A percentile compares a stretch with the other conserved stretches of the same genome.
phyloP scores from a whole-genome alignment of 2,113 vertebrate genomes.

The Setophaga petechia region DNA sequence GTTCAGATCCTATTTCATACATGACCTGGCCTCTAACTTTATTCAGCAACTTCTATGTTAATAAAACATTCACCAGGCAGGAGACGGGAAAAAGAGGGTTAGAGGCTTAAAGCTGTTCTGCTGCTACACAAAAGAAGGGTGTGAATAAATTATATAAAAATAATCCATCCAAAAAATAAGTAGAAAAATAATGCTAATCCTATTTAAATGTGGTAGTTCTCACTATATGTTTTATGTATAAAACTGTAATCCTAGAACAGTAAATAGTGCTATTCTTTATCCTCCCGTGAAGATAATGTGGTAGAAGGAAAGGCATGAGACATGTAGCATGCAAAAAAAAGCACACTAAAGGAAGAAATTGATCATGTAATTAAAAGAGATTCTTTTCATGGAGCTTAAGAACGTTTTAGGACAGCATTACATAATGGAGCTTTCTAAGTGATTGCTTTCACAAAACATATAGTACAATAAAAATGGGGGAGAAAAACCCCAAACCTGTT shows the following conservation, averaged over 20 bases:
- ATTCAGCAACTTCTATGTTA: background rate
- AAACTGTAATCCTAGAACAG: background rate
- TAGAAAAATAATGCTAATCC: slow-evolving; percentile 8
- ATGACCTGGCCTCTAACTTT: background rate
- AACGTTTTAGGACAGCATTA: background rate
- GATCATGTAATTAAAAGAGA: background rate
- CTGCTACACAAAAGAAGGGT: background rate
- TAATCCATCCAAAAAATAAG: background rate
- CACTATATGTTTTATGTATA: background rate
- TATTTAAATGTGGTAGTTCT: background rate
- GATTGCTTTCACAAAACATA: background rate
- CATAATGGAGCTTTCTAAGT: background rate
- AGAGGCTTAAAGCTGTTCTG: background rate
- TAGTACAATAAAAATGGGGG: background rate
- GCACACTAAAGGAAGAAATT: background rate
- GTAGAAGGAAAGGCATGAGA: background rate
- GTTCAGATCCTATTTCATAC: background rate
- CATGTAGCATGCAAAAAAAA: background rate
- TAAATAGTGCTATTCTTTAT: background rate
- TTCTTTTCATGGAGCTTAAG: background rate
- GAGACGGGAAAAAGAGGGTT: background rate
- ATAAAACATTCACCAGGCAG: background rate
- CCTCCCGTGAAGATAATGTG: background rate
- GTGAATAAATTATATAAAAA: background rate
- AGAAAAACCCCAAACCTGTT: background rate